phyloP scores from a whole-genome alignment of 37 sponge, comb jelly and placozoan species.

The Corticium candelabrum region DNA sequence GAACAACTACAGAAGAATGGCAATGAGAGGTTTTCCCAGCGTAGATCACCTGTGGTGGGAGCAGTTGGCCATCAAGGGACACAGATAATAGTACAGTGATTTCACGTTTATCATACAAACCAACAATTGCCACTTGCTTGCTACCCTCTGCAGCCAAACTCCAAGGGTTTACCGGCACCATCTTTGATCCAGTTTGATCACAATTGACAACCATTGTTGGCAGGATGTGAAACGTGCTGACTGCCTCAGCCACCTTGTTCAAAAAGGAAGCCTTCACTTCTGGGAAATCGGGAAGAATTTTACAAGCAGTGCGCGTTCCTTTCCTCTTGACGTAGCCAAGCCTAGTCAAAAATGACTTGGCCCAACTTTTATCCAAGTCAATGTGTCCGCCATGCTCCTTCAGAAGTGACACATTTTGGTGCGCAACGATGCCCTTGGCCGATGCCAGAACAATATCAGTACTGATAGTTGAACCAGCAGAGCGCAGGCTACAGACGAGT shows the following conservation, averaged over 20 bases:
- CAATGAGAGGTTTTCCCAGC: constrained; percentile 26
- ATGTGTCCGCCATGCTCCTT: constrained; percentile 28
- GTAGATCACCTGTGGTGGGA: constrained; percentile 39
- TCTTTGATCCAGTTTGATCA: constrained; percentile 36
- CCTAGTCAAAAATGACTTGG: constrained; percentile 23
- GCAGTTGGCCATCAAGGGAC: constrained; percentile 15
- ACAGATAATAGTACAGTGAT: constrained; percentile 40
- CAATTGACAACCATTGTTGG: constrained; percentile 27
- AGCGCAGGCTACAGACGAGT: neutral
- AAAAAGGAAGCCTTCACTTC: constrained; percentile 26
- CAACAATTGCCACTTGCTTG: constrained; percentile 20
- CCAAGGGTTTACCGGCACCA: constrained; percentile 37
- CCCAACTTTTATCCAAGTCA: constrained; percentile 27
- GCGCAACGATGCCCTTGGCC: constrained; percentile 32
- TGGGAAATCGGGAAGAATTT: constrained; percentile 21
- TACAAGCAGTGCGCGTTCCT: constrained; percentile 11
- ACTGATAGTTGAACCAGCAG: neutral
- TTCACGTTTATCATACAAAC: constrained; percentile 35
- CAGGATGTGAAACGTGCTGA: constrained; percentile 22
- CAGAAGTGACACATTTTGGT: constrained; percentile 7
- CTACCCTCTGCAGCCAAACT: constrained; percentile 23
- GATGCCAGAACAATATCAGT: constrained; percentile 34
- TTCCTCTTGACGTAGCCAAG: constrained; percentile 36
- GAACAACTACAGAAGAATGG: constrained; percentile 24
- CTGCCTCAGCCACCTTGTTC: constrained; percentile 17